Evolutionary conservation across 2,797 vertebrate genomes (phyloP).

Genomic region (Xiphorhynchus erythropygius): DNA sequence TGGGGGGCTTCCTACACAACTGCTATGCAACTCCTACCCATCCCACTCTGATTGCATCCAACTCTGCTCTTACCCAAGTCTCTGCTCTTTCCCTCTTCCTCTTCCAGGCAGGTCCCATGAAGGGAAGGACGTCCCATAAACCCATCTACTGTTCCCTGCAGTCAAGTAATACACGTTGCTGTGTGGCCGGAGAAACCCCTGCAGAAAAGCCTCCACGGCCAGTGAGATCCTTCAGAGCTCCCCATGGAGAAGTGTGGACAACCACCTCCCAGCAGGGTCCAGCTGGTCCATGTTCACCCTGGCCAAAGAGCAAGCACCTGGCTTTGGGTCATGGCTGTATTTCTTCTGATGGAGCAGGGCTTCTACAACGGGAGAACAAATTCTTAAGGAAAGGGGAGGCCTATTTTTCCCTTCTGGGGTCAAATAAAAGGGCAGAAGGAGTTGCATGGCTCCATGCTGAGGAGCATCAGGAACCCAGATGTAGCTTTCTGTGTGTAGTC

Average conservation of each 20-base stretch:
- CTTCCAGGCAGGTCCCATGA: neutral
- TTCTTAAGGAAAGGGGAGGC: neutral
- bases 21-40: neutral
- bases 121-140: neutral
- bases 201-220: accelerated
- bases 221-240: neutral
- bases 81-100: neutral
- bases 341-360: neutral
- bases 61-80: neutral
- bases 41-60: neutral
- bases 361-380: neutral
- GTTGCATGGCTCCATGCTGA: neutral
- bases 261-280: neutral
- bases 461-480: conserved; percentile 20
- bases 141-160: neutral
- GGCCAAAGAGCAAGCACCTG: neutral
- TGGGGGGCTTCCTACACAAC: neutral
- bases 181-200: neutral
- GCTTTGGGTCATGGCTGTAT: neutral
- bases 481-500: neutral
- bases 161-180: neutral
- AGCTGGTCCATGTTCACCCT: neutral
- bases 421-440: neutral
- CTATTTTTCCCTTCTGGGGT: neutral
- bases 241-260: neutral